Conservation (phyloP, 2,113 vertebrate genomes). For the Alexandromys fortis region DNA sequence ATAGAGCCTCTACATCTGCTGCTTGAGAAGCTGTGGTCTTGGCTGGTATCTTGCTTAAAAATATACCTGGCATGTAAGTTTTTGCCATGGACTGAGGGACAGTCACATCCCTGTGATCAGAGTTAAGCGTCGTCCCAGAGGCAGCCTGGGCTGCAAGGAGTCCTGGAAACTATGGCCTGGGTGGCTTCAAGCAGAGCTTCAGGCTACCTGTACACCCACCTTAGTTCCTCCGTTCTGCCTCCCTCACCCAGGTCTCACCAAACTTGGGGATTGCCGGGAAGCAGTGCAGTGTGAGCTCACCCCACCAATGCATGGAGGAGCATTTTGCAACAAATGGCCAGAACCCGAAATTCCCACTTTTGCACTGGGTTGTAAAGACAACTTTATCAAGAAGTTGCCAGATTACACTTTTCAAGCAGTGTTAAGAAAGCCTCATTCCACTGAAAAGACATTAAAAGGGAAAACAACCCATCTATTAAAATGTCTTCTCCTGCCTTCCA, state of each 20-base stretch:
- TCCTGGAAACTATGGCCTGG: background rate
- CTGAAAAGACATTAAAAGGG: background rate
- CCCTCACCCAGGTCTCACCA: background rate
- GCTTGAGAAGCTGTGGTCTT: background rate
- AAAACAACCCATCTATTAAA: background rate
- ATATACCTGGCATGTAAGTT: background rate
- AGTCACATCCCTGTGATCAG: background rate
- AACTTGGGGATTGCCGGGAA: background rate
- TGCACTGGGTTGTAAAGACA: background rate
- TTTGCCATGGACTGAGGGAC: background rate
- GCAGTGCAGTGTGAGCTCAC: background rate
- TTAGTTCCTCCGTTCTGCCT: fast-evolving
- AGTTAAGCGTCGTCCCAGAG: background rate
- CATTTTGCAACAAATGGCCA: background rate
- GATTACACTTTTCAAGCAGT: background rate
- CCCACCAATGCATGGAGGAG: background rate
- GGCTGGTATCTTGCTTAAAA: background rate
- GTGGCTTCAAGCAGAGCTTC: background rate
- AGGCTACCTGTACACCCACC: fast-evolving
- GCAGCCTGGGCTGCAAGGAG: background rate
- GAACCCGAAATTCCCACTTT: background rate
- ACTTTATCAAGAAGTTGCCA: background rate
- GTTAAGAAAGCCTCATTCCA: background rate
- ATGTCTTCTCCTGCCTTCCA: background rate
- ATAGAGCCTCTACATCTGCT: background rate